phyloP scores from a whole-genome alignment of 2,888 invertebrate genomes.

The Phortica magna region DNA sequence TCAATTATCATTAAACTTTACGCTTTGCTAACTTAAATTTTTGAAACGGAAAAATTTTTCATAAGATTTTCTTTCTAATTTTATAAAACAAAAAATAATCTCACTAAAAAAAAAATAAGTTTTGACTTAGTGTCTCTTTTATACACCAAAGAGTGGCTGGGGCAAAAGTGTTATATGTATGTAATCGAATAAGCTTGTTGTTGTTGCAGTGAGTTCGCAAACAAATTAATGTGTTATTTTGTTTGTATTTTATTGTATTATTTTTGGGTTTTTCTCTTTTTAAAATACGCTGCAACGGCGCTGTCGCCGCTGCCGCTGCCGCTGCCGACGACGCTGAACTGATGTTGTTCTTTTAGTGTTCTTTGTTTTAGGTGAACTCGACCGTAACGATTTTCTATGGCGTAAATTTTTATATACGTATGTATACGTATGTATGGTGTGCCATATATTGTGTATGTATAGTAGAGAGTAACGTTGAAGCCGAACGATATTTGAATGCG shows the following conservation, averaged over 20 bases:
- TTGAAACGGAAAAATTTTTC: too few species aligned
- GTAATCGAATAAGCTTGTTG: conserved; percentile 33
- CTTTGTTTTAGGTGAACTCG: conserved; percentile 77
- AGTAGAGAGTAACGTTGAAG: not conserved
- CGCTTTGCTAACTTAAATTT: too few species aligned
- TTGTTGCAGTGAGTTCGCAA: conserved; percentile 30
- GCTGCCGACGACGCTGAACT: conserved; percentile 47
- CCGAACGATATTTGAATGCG: conserved; percentile 19
- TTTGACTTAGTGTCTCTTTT: not conserved
- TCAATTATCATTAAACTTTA: too few species aligned
- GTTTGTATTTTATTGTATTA: conserved; percentile 28
- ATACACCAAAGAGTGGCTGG: not conserved
- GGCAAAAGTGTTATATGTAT: conserved; percentile 32
- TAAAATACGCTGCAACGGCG: too few species aligned
- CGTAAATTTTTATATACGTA: conserved; percentile 74
- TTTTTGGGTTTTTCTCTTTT: conserved; percentile 23
- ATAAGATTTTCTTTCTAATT: too few species aligned
- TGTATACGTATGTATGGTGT: conserved; percentile 63
- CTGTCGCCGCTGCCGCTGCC: conserved; percentile 49
- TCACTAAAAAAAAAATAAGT: not conserved
- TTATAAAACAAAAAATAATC: not conserved
- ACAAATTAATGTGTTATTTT: conserved; percentile 33
- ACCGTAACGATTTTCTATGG: conserved; percentile 78
- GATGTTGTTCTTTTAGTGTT: conserved; percentile 75
- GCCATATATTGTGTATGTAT: conserved; percentile 25